Evolutionary conservation across 1,140 invertebrate genomes (phyloP).

Genomic region (Drosophila eugracilis): DNA sequence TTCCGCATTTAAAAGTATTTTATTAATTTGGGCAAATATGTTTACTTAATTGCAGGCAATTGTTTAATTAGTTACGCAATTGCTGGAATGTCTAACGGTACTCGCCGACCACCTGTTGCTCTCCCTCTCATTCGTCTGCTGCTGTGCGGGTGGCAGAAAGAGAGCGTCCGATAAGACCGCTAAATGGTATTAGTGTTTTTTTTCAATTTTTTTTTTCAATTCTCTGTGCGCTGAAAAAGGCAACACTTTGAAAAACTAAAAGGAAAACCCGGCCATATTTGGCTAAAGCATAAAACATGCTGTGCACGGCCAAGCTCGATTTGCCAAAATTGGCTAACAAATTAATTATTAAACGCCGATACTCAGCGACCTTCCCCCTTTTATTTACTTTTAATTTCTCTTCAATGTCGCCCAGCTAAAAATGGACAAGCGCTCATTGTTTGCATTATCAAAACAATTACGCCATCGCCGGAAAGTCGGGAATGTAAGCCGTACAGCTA

Average conservation of each 20-base stretch:
- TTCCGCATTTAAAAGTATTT: constrained; percentile 38
- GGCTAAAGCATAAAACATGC: constrained; percentile 52
- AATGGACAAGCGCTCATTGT: constrained; percentile 66
- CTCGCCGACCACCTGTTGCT: constrained; percentile 66
- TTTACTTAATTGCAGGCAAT: constrained; percentile 71
- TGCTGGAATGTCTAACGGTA: constrained; percentile 61
- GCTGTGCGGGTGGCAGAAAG: constrained; percentile 31
- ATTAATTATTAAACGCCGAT: constrained; percentile 56
- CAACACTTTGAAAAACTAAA: constrained; percentile 54
- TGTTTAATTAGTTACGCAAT: constrained; percentile 83
- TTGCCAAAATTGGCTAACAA: constrained; percentile 54
- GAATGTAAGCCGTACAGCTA: constrained; percentile 19
- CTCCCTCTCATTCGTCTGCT: constrained; percentile 3
- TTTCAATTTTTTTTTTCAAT: constrained; percentile 1
- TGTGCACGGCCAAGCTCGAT: constrained; percentile 19
- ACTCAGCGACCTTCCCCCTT: constrained; percentile 52
- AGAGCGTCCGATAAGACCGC: constrained; percentile 32
- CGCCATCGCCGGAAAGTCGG: constrained; percentile 64
- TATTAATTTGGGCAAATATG: constrained; percentile 55
- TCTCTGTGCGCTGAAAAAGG: constrained; percentile 35
- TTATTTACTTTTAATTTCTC: constrained; percentile 82
- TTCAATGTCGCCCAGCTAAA: constrained; percentile 76
- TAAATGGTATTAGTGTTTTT: constrained; percentile 25
- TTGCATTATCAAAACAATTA: constrained; percentile 74
- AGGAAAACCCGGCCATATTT: constrained; percentile 58